Percentiles rank a stretch among this genome's conserved stretches.
Evolutionary conservation across 2,888 invertebrate genomes (phyloP).

Genomic region (Apomyelois bistriatella): DNA sequence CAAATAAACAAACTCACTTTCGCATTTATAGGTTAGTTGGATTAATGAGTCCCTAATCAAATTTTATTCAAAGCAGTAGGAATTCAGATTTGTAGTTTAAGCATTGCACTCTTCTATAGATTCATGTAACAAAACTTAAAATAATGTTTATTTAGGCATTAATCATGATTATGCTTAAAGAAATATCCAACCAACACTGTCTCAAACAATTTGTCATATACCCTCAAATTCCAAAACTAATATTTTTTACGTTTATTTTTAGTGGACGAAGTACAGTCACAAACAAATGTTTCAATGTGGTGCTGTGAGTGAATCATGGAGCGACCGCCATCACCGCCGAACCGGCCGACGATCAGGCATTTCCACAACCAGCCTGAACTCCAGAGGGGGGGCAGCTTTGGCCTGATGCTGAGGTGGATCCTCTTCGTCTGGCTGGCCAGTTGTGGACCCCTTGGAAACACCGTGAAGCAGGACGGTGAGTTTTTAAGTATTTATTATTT

Average conservation of each 20-base stretch:
- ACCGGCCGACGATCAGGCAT: slow-evolving; percentile 63
- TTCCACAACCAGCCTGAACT: slow-evolving; percentile 74
- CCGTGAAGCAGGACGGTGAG: slow-evolving; percentile 74
- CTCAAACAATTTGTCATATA: slow-evolving; percentile 10
- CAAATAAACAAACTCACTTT: too few species aligned
- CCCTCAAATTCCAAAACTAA: neutral
- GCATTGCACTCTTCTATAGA: too few species aligned
- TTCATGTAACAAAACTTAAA: too few species aligned
- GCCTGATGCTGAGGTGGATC: slow-evolving; percentile 69
- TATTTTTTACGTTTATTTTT: neutral
- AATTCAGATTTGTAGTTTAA: too few species aligned
- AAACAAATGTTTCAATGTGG: slow-evolving; percentile 28
- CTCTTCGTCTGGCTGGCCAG: slow-evolving; percentile 67
- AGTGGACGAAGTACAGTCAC: slow-evolving; percentile 8
- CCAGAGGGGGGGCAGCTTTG: slow-evolving; percentile 50
- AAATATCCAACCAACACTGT: neutral
- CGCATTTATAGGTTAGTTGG: too few species aligned
- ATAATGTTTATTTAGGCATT: too few species aligned
- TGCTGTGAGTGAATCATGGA: slow-evolving; percentile 46
- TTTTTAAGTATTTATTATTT: slow-evolving; percentile 13
- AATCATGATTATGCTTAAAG: too few species aligned
- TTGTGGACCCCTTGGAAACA: slow-evolving; percentile 66
- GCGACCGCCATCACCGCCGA: slow-evolving; percentile 40
- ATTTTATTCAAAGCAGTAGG: too few species aligned
- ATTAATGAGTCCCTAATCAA: too few species aligned